These are phyloP conservation scores for Acleris cristana DNA, from an alignment of 2,888 invertebrate genomes.

Conservation along the genomic window DNA sequence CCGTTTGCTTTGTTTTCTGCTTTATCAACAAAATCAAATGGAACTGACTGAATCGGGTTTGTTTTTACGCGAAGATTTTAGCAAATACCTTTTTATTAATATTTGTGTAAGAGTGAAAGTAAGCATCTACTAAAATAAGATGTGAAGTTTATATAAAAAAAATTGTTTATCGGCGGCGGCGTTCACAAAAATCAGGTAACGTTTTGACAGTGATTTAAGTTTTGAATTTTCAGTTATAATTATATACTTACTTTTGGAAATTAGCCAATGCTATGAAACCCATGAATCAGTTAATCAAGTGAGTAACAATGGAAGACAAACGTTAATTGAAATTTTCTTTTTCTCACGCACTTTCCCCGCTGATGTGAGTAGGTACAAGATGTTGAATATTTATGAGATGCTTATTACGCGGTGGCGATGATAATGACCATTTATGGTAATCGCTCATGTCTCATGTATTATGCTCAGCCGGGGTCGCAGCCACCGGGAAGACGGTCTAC, in stretches of 20 bases:
- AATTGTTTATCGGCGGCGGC: conserved; percentile 18
- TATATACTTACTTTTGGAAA: not conserved
- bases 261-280: conserved; percentile 1
- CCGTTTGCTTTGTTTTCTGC: conserved; percentile 29
- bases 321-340: conserved; percentile 21
- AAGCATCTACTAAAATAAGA: conserved; percentile 1
- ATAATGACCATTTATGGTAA: conserved; percentile 33
- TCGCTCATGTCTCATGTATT: conserved; percentile 29
- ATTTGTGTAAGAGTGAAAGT: conserved; percentile 17
- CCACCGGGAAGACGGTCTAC: conserved; percentile 17
- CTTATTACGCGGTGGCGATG: conserved; percentile 17
- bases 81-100: no score
- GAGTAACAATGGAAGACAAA: conserved; percentile 17
- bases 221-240: conserved; percentile 23
- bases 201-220: conserved; percentile 30
- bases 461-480: conserved; percentile 24
- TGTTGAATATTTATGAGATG: conserved; percentile 32
- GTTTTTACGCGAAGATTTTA: conserved; percentile 20
- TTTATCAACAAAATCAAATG: conserved; percentile 36
- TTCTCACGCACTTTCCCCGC: conserved; percentile 36
- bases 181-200: conserved; percentile 26
- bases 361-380: conserved; percentile 17
- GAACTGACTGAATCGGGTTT: conserved; percentile 23
- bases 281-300: conserved; percentile 13
- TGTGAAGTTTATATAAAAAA: conserved; percentile 16